Percentiles rank a stretch among this genome's conserved stretches.
These are phyloP conservation scores for Pseudonaja textilis DNA, from an alignment of 2,113 vertebrate genomes.

Conservation along the genomic window DNA sequence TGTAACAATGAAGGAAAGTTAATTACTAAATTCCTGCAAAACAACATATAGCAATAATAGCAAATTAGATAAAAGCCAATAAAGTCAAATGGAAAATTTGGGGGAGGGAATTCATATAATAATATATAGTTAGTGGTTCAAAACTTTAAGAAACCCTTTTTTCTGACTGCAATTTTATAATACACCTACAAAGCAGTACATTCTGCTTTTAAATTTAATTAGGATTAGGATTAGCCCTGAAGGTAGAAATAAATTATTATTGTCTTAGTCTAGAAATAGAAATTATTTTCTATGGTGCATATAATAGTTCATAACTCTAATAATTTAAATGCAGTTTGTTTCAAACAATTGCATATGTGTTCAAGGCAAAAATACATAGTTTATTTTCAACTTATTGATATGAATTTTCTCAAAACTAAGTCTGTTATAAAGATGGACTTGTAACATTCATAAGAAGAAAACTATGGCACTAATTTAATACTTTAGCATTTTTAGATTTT, in stretches of 20 bases:
- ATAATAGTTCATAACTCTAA: accelerated
- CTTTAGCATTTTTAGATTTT: background rate
- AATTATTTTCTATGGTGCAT: background rate
- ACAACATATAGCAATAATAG: conserved; percentile 64
- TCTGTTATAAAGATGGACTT: conserved; percentile 51
- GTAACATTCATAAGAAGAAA: conserved; percentile 29
- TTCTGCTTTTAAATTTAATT: background rate
- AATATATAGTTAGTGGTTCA: conserved; percentile 35
- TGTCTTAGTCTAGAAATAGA: background rate
- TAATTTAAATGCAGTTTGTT: background rate
- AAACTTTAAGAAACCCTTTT: accelerated
- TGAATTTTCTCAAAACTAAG: conserved; percentile 63
- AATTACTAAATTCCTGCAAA: background rate
- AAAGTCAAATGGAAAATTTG: conserved; percentile 71
- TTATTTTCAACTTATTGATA: conserved; percentile 50
- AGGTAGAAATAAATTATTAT: background rate
- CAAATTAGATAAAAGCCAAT: conserved; percentile 73
- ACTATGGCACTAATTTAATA: background rate
- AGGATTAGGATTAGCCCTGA: background rate
- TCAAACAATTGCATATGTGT: conserved; percentile 20
- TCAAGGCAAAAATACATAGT: conserved; percentile 28
- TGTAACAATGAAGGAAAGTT: conserved; percentile 35
- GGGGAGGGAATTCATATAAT: conserved; percentile 64
- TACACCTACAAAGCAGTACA: background rate
- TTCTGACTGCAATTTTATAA: background rate